Conservation (phyloP, 2,797 vertebrate species). For the Telmatherina bonti region DNA sequence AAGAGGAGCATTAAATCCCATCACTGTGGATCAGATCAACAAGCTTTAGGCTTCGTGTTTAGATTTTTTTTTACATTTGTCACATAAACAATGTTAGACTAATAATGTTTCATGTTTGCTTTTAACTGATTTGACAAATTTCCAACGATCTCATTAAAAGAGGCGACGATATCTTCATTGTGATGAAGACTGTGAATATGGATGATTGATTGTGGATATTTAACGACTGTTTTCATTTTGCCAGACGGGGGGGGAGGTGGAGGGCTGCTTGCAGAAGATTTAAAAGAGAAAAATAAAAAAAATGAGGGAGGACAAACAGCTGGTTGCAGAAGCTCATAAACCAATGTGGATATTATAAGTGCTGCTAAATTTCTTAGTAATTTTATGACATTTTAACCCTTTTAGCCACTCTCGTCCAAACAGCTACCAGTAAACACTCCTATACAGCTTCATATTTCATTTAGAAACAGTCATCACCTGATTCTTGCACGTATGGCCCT, state of each 20-base stretch:
- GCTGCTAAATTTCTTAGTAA: background rate
- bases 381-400: background rate
- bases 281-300: background rate
- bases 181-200: slow-evolving; percentile 17
- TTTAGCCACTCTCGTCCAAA: background rate
- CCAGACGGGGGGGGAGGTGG: slow-evolving; percentile 1
- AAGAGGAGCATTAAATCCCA: slow-evolving; percentile 4
- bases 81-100: background rate
- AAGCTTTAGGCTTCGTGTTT: background rate
- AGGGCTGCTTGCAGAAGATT: slow-evolving; percentile 31
- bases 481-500: background rate
- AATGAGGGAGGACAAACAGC: background rate
- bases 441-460: slow-evolving; percentile 21
- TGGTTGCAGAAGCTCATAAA: background rate
- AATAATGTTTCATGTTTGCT: background rate
- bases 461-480: slow-evolving; percentile 23
- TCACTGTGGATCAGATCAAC: background rate
- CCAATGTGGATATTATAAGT: background rate
- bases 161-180: background rate
- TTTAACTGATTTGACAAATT: background rate
- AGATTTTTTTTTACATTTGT: slow-evolving; percentile 6
- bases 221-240: slow-evolving; percentile 37
- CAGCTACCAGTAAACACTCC: background rate
- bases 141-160: background rate
- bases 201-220: slow-evolving; percentile 44